Percentiles rank a stretch among this genome's conserved stretches.
Evolutionary conservation across 2,888 invertebrate species (phyloP).

Genomic region (Pandemis corylana): DNA sequence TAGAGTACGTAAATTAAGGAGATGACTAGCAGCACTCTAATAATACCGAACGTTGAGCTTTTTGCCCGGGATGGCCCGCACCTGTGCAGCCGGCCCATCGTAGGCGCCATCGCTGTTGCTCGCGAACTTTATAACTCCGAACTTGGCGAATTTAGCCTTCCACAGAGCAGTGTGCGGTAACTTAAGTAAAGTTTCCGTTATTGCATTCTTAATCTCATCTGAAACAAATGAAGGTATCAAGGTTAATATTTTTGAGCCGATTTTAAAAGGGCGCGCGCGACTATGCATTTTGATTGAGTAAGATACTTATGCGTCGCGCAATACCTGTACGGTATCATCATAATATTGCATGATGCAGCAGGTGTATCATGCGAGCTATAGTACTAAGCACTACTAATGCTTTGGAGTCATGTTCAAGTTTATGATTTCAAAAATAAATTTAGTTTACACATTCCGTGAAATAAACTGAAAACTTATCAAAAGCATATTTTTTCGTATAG

Average conservation of each 20-base stretch:
- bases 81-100: slow-evolving; percentile 79
- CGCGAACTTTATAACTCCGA: slow-evolving; percentile 79
- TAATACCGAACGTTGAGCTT: slow-evolving; percentile 84
- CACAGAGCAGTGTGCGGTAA: slow-evolving; percentile 67
- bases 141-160: slow-evolving; percentile 76
- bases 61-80: slow-evolving; percentile 78
- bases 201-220: slow-evolving; percentile 71
- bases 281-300: no score
- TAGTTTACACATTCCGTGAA: no score
- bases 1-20: slow-evolving; percentile 76
- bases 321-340: no score
- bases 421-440: no score
- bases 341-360: no score
- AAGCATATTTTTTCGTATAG: no score
- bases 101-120: slow-evolving; percentile 76
- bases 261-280: background rate
- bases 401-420: no score
- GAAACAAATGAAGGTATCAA: slow-evolving; percentile 49
- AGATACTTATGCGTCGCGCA: no score
- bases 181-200: slow-evolving; percentile 71
- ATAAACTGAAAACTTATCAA: no score
- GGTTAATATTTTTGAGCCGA: background rate
- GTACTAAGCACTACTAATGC: no score
- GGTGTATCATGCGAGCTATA: no score
- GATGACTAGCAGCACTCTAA: slow-evolving; percentile 72